Base-by-base conservation (phyloP, 1,140 invertebrate genomes). In the Meloidogyne chitwoodi region DNA sequence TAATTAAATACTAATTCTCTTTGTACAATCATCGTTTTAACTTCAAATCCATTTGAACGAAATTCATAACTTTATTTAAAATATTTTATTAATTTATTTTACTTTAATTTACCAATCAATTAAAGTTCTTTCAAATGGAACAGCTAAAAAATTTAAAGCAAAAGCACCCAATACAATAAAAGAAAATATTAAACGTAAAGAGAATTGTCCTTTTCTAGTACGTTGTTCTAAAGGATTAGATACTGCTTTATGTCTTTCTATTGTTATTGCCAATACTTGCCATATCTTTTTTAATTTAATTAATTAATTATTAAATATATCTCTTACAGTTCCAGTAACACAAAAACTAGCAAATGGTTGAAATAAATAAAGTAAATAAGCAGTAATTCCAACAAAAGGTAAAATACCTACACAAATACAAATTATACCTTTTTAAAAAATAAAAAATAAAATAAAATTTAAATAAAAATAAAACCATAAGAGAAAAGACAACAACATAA, bases 341-440 rank as follows among this genome's bases (percentile, higher is more conserved):
- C 85, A 85, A 73, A 87, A 83, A 31, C 75, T 79, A 14, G 85
- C 84, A 68, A 87, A 83, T 10, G 84, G 84, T 73, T 85, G 84
- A 69, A 86, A 80, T 34, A 85, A 72, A 66, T 82, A 85, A 11
- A 85, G 81, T 22, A 85, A 68, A 75, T 85, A 85, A 22, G 85
- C 84, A 29, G 83, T 77, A 14, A 83, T 63, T 26, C 84, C 84
- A 56, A 84, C 77, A 76, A 86, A 84, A 26, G 84, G 84, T 8
- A 80, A 74, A n/a, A 85, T 82, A 65, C 85, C 83, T 78, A 85
- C 81, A 65, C 81, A 80, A 10, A 84, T 34, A 22, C 81, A 83
- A 38, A 82, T 76, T 12, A 85, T 76, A 41, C 84, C 81, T 64
- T 86, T 84, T n/a, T n/a, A n/a, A n/a, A n/a, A 27, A 82, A 79